Evolutionary conservation across 2,113 vertebrate genomes (phyloP), one percentile per base, ranked within the genome.

Genomic region (Heterotis niloticus): DNA sequence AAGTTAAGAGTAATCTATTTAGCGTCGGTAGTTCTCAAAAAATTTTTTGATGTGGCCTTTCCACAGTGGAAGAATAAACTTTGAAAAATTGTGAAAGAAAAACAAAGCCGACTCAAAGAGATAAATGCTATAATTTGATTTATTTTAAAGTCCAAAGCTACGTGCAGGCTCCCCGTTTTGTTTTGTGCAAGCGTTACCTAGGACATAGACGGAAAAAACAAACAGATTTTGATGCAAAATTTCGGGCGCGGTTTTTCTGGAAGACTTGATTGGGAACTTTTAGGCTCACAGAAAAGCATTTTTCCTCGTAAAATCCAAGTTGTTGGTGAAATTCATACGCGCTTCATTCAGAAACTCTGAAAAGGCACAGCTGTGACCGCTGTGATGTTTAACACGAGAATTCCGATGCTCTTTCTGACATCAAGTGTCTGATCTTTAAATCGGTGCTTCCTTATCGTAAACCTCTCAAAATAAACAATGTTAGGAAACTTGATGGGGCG

Each of bases 1-100:
- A 93, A 94, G 94, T 94, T 95, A 96, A 94, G 92, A 88, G 91
- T 94, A 96, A 95, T 94, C 93, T 93, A 92, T 89, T 94, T 94
- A 95, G 93, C 84, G 87, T 88, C 81, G 83, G 87, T 91, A 94
- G 94, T 92, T 93, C 93, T 93, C 88, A 93, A 94, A 94, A 90
- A 92, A 29, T 71, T 93, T 94, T 81, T 93, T 94, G 92, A 95
- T 94, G 93, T 93, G 84, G 92, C 91, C 92, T 92, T 62, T 74
- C 83, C 64, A 92, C 91, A 90, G 88, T 92, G 90, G 91, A 92
- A 86, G 95, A 93, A 90, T 93, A 95, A 94, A 94, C 92, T 82
- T 73, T 70, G 62, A 78, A 78, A 81, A 44, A 94, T 85, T 84
- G 90, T 77, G 77, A 89, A 92, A 88, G 86, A 92, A 85, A 93